A percentile compares a stretch with the other conserved stretches of the same genome.
phyloP scores from a whole-genome alignment of 2,113 vertebrate genomes.

The Labeo catla region DNA sequence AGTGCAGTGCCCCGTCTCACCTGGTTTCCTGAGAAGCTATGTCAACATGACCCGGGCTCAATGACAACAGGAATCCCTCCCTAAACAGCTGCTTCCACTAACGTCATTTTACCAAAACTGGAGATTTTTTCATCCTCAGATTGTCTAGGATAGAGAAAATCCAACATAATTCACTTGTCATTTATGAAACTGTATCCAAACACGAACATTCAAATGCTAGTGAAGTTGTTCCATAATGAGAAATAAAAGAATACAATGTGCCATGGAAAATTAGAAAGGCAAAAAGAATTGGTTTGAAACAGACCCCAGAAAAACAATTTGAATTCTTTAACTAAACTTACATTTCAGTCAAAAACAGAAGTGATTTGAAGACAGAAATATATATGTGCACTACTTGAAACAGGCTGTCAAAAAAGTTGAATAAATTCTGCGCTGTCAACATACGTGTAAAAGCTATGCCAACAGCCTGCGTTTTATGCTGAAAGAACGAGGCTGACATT shows the following conservation, averaged over 20 bases:
- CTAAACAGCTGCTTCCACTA: slow-evolving; percentile 46
- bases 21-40: slow-evolving; percentile 33
- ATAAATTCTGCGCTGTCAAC: slow-evolving; percentile 36
- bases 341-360: slow-evolving; percentile 13
- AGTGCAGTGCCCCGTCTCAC: slow-evolving; percentile 2
- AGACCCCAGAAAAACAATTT: not conserved
- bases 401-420: slow-evolving; percentile 45
- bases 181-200: not conserved
- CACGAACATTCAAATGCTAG: not conserved
- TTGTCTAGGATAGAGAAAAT: not conserved
- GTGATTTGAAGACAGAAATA: slow-evolving; percentile 19
- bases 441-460: slow-evolving; percentile 33
- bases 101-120: slow-evolving; percentile 19
- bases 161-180: not conserved
- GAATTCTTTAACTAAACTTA: not conserved
- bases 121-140: not conserved
- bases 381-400: slow-evolving; percentile 41
- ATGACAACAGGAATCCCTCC: slow-evolving; percentile 31
- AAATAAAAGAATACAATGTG: not conserved
- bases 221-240: not conserved
- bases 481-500: slow-evolving; percentile 33
- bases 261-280: not conserved
- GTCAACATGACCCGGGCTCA: slow-evolving; percentile 4
- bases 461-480: slow-evolving; percentile 33
- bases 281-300: not conserved